Percentiles rank a stretch among this genome's conserved stretches.
phyloP scores from a whole-genome alignment of 2,888 invertebrate genomes.

The Eumerus sabulonum region DNA sequence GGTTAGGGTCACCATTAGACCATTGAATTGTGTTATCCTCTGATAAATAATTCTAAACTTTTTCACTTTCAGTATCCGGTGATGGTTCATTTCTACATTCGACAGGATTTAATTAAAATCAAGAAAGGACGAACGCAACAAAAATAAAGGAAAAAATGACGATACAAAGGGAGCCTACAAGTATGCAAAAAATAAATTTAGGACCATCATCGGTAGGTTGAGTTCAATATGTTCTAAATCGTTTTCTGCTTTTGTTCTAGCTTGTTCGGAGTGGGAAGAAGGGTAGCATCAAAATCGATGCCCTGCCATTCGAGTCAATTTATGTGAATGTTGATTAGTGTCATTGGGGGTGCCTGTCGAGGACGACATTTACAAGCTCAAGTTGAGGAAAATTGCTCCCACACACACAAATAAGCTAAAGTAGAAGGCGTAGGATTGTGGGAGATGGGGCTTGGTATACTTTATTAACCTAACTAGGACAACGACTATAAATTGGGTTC shows the following conservation, averaged over 20 bases:
- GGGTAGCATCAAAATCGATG: slow-evolving; percentile 27
- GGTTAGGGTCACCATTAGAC: slow-evolving; percentile 42
- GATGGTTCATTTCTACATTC: slow-evolving; percentile 45
- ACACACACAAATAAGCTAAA: slow-evolving; percentile 2
- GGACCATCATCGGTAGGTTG: not conserved
- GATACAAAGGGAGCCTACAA: not conserved
- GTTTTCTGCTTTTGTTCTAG: not conserved
- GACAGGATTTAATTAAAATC: slow-evolving; percentile 63
- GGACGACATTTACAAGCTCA: slow-evolving; percentile 47
- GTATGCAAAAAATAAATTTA: slow-evolving; percentile 1
- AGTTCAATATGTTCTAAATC: no score
- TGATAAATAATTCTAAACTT: slow-evolving; percentile 66
- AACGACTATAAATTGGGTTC: slow-evolving; percentile 47
- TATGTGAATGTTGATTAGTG: slow-evolving; percentile 57
- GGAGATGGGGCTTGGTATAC: slow-evolving; percentile 55
- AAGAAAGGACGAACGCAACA: slow-evolving; percentile 29
- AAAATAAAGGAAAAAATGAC: not conserved
- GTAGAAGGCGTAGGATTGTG: not conserved
- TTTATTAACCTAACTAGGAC: slow-evolving; percentile 48
- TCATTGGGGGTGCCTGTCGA: slow-evolving; percentile 39
- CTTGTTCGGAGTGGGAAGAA: no score
- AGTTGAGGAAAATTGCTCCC: slow-evolving; percentile 24
- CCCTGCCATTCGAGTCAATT: slow-evolving; percentile 40
- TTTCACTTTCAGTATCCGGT: slow-evolving; percentile 42
- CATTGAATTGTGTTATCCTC: slow-evolving; percentile 51